phyloP scores from a whole-genome alignment of 2,113 vertebrate genomes.

The Ptychochromis oligacanthus region DNA sequence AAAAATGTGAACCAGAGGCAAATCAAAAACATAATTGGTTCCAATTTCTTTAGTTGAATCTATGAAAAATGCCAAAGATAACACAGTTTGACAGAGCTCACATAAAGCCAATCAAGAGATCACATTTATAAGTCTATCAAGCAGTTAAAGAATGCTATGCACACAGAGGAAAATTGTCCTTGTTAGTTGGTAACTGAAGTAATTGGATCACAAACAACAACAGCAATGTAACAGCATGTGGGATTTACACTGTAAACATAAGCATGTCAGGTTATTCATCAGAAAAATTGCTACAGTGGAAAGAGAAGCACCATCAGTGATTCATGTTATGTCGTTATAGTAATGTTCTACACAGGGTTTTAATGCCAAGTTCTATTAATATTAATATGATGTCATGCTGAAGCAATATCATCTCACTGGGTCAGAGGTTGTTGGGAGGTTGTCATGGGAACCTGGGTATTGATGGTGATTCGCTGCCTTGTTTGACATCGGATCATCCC shows the following conservation, averaged over 20 bases:
- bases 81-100: too few relatives aligned
- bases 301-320: not conserved
- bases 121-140: too few relatives aligned
- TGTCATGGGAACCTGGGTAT: conserved; percentile 86
- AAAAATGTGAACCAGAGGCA: too few relatives aligned
- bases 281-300: not conserved
- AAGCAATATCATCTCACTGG: conserved; percentile 37
- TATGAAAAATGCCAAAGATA: too few relatives aligned
- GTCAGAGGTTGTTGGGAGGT: conserved; percentile 76
- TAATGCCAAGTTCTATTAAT: not conserved
- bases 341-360: not conserved
- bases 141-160: not conserved
- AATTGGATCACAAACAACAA: not conserved
- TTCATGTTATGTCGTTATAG: not conserved
- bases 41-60: too few relatives aligned
- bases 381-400: not conserved
- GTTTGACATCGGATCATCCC: conserved; percentile 92
- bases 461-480: conserved; percentile 85
- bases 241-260: conserved; percentile 52
- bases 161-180: not conserved
- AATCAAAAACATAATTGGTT: too few relatives aligned
- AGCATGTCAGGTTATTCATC: not conserved
- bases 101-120: too few relatives aligned
- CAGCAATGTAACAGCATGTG: not conserved
- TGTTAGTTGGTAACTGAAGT: not conserved